These are phyloP conservation scores for Vollenhovia emeryi DNA, from an alignment of 1,140 invertebrate genomes.

Conservation along the genomic window DNA sequence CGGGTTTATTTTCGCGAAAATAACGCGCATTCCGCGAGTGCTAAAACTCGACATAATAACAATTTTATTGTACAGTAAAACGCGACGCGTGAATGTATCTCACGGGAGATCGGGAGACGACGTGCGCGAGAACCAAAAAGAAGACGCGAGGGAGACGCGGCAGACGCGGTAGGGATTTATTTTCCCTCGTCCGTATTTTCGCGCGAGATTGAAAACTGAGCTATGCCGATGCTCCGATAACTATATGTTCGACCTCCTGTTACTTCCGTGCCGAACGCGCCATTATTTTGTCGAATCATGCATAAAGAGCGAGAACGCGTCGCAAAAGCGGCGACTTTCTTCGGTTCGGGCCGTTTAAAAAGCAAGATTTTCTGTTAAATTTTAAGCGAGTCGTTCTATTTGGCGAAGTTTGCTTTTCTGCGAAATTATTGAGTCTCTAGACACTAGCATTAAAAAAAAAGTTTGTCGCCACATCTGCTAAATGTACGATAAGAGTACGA, in stretches of 20 bases:
- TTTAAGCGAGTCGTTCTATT: not conserved
- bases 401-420: not conserved
- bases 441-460: not conserved
- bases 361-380: not conserved
- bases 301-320: not conserved
- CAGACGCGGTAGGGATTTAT: constrained; percentile 26
- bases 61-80: constrained; percentile 55
- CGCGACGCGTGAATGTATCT: constrained; percentile 31
- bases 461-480: not conserved
- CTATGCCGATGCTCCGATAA: constrained; percentile 26
- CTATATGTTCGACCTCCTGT: constrained; percentile 9
- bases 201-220: constrained; percentile 49
- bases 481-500: not conserved
- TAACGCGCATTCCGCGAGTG: constrained; percentile 35
- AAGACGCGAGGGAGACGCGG: not conserved
- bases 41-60: constrained; percentile 44
- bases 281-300: not conserved
- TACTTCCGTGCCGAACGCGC: not conserved
- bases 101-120: constrained; percentile 27
- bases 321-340: not conserved
- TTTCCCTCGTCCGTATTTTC: constrained; percentile 38
- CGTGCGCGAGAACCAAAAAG: not conserved
- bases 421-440: not conserved
- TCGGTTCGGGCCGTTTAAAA: not conserved
- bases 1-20: constrained; percentile 36